Conservation (phyloP, 2,113 vertebrate species). For the Agelaius tricolor region DNA sequence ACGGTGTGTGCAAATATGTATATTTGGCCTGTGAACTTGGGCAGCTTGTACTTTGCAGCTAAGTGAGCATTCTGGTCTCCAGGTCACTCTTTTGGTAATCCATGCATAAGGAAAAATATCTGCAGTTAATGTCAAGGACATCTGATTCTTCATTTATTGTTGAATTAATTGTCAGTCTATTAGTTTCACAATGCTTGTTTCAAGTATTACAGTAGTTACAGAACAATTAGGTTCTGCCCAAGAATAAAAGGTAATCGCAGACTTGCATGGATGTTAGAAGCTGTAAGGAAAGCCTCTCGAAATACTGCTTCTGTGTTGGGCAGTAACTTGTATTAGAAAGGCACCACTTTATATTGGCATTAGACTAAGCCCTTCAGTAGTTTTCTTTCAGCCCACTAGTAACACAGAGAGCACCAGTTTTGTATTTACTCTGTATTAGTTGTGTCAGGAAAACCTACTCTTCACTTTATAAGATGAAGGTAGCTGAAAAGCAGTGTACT, state of each 20-base stretch:
- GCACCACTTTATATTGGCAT: background rate
- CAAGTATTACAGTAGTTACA: background rate
- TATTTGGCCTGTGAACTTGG: background rate
- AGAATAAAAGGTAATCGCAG: background rate
- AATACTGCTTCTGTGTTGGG: background rate
- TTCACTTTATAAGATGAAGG: background rate
- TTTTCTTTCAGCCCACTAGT: background rate
- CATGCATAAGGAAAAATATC: background rate
- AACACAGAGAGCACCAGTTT: background rate
- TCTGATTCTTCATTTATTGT: background rate
- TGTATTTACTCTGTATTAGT: background rate
- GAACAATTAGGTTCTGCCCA: background rate
- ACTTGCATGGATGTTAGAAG: background rate
- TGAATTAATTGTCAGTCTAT: background rate
- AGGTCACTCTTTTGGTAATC: background rate
- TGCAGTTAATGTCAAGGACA: background rate
- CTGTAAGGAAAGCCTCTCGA: background rate
- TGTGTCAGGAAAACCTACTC: background rate
- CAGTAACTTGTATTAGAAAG: background rate
- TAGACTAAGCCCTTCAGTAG: background rate
- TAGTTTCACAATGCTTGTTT: background rate
- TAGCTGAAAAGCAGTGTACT: background rate
- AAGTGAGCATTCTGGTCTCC: rapidly evolving
- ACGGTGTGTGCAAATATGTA: background rate
- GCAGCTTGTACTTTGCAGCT: background rate